Evolutionary conservation across 2,113 vertebrate genomes (phyloP).

Genomic region (Scomber scombrus): DNA sequence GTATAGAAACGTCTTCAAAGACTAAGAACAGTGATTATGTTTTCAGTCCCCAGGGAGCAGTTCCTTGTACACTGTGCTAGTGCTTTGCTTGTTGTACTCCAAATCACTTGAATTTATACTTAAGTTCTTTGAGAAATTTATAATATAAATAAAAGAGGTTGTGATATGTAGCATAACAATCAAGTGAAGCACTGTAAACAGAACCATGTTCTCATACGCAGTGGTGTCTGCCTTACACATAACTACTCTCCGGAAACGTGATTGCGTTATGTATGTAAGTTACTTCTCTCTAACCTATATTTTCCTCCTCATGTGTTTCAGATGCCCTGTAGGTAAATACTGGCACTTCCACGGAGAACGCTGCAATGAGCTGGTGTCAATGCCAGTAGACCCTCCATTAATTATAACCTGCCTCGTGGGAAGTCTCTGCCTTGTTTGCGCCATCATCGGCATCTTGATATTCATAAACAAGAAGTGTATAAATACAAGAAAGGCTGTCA

Average conservation of each 20-base stretch:
- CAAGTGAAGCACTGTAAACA: no score
- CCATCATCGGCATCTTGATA: conserved; percentile 83
- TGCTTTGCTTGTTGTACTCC: no score
- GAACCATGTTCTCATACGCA: no score
- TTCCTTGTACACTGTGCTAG: no score
- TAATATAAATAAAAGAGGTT: no score
- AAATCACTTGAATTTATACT: no score
- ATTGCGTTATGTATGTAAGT: not conserved
- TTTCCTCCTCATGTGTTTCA: conserved; percentile 68
- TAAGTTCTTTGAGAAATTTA: no score
- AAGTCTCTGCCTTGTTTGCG: conserved; percentile 85
- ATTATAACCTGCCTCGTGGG: conserved; percentile 82
- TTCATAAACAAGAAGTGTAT: conserved; percentile 88
- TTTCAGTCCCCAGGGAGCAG: no score
- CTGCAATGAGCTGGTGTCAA: conserved; percentile 86
- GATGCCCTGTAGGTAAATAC: conserved; percentile 86
- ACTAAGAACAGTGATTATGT: no score
- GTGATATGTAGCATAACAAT: no score
- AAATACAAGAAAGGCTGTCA: conserved; percentile 81
- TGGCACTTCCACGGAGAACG: conserved; percentile 86
- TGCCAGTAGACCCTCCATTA: conserved; percentile 81
- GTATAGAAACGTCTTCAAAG: no score
- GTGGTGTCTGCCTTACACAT: no score
- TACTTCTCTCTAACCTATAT: not conserved
- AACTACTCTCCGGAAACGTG: not conserved